Base-by-base conservation (phyloP, 2,888 invertebrate genomes). In the Pachymerium ferrugineum region DNA sequence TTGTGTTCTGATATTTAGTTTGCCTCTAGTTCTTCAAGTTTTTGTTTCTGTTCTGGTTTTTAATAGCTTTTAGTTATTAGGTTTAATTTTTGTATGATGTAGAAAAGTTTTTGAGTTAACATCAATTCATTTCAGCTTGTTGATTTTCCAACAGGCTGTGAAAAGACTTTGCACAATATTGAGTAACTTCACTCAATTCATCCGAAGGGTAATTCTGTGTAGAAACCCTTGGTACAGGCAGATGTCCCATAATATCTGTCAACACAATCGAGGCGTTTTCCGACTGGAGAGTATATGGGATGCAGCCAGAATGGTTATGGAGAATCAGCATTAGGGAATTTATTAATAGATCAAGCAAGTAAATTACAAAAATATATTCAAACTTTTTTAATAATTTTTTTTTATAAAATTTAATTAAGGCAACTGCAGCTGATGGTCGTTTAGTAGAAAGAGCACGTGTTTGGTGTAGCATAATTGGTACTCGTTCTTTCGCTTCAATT, bases 401-500 rank as follows among this genome's bases (percentile, higher is more conserved):
- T 33, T 33, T 3, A 4, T n/a, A 1, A 12, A 10, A 72, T 29
- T 72, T 74, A 22, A 10, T 42, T 35, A 54, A 97, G 90, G 97
- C 95, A 5, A 96, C 97, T 0, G 89, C 91, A 74, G 88, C 94
- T 8, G 96, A 97, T 84, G 98, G 98, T 0, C 88, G 95, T 72
- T 93, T 97, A 10, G 94, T 98, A 14, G 95, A 96, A 80, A 87
- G 98, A 33, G 93, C 96, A 0, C 86, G 94, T 72, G 92, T 95
- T 0, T 97, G 97, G 97, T 97, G 96, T 83, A 89, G 91, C 67
- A 89, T 89, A 79, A 84, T 91, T 70, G 92, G 93, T 69, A 89
- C 93, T 33, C 96, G 96, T 0, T 98, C 92, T 85, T n/a, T n/a
- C n/a, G n/a, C 85, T 84, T 80, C 82, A 87, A 33, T 91, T 94